Base-by-base conservation (phyloP, 2,888 invertebrate genomes). In the Pandemis cinnamomeana region DNA sequence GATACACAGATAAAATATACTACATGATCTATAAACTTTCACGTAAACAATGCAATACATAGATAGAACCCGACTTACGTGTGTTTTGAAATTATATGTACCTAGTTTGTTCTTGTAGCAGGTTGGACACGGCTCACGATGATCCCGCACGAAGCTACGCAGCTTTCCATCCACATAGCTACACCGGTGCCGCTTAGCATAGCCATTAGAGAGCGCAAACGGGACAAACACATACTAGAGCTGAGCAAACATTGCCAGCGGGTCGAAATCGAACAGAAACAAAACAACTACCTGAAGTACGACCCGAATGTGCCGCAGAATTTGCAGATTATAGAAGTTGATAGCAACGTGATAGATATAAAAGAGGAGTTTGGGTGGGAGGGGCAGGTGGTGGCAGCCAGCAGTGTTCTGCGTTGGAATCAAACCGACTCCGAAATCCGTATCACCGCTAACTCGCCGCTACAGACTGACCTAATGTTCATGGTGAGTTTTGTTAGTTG, bases 281-380 rank as follows among this genome's bases (percentile, higher is more conserved):
- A 89, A 72, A 84, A 88, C 79, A 89, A 89, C 76, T 92, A 93
- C 77, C 84, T 93, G 77, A 93, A 91, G 81, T 93, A 93, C 80
- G 93, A 93, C 55, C 90, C 91, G 0, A 89, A 86, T 67, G 90
- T 91, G 41, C 93, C 93, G 0, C 91, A 92, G 78, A 94, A 93
- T 75, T 79, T 93, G n/a, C 91, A 91, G 77, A 93, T 94, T 41
- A 84, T 93, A 51, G 91, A 93, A 78, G 88, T 93, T 13, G 90
- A 93, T 76, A 92, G 86, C 76, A 89, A 92, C 63, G 88, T 93
- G 5, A 91, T 92, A 77, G 91, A 93, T 77, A 89, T 92, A 60
- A 91, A 89, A 76, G 93, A 93, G 75, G 84, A 82, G 13, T 85
- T 79, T 60, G 85, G 86, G 2, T 88, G 85, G 82, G 91, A 91